Conservation (phyloP, 1,140 invertebrate genomes). For the Tribolium madens region DNA sequence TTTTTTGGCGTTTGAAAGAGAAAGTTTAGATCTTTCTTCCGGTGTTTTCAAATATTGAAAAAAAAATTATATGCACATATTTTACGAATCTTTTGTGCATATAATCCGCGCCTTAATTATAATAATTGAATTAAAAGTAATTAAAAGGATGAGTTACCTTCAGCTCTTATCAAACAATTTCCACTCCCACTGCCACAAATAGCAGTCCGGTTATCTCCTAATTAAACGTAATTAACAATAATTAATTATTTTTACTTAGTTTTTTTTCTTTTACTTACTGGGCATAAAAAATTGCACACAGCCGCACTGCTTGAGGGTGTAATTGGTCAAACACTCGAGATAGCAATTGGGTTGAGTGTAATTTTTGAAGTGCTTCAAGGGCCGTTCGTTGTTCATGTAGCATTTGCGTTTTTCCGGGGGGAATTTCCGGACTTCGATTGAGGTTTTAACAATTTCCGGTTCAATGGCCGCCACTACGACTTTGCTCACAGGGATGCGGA, state of each 20-base stretch:
- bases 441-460: constrained; percentile 62
- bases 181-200: neutral
- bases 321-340: constrained; percentile 80
- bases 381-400: constrained; percentile 69
- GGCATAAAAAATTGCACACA: constrained; percentile 76
- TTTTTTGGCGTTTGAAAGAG: too few species aligned
- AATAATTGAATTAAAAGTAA: neutral
- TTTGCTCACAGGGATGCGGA: constrained; percentile 5
- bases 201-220: neutral
- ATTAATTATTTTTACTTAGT: neutral
- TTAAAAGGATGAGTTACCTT: constrained; percentile 45
- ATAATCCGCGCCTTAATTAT: too few species aligned
- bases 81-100: too few species aligned
- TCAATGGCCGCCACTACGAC: neutral
- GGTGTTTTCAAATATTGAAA: too few species aligned
- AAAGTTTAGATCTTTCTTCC: too few species aligned
- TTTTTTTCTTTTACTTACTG: too few species aligned
- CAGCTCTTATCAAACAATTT: neutral
- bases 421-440: constrained; percentile 67
- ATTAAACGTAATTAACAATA: neutral
- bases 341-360: constrained; percentile 82
- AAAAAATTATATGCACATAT: too few species aligned
- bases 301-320: constrained; percentile 73
- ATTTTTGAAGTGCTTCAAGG: constrained; percentile 71
- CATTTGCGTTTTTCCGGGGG: constrained; percentile 69